Evolutionary conservation across 2,113 vertebrate species (phyloP), one percentile per base, ranked within the genome.

Genomic region (Psilopsiagon aurifrons): DNA sequence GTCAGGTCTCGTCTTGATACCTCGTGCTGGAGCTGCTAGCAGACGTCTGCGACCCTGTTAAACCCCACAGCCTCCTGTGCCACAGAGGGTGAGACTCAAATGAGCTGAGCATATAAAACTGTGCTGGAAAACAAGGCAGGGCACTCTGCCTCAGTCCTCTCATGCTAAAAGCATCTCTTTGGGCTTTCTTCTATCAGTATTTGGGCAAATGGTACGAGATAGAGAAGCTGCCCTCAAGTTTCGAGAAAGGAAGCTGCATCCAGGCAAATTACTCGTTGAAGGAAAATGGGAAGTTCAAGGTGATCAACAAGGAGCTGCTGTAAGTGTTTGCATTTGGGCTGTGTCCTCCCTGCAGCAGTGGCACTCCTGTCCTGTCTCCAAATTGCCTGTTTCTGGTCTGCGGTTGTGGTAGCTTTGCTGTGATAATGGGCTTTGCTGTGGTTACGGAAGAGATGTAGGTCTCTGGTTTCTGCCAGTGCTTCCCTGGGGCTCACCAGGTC

Each of bases 201-300:
- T 86, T 98, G 44, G 99, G 98, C 83, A 98, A 95, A 43, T 99
- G 99, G 99, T 98, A 98, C 0, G 98, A 98, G 86, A 98, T 99
- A 88, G 97, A 98, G 97, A 99, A 95, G 89, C 97, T 99, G 87
- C 98, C 98, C 2, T 95, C 91, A 18, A 76, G 43, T 46, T 99
- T 98, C 31, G 98, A 99, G 97, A 98, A 97, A 69, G 98, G 98
- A 86, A 96, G 97, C 49, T 99, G 98, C 77, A 62, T 96, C 96
- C 98, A 98, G 60, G 98, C 98, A 89, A 98, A 98, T 87, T 99
- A 99, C 91, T 97, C 97, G 0, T 57, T 96, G 91, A 97, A 96
- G 88, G 98, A 98, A 73, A 98, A 98, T 0, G 98, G 98, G 83
- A 98, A 98, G 20, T 95, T 99, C 64, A 98, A 97, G 78, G 98